phyloP scores from a whole-genome alignment of 2,113 vertebrate species.

The Indicator maculatus region DNA sequence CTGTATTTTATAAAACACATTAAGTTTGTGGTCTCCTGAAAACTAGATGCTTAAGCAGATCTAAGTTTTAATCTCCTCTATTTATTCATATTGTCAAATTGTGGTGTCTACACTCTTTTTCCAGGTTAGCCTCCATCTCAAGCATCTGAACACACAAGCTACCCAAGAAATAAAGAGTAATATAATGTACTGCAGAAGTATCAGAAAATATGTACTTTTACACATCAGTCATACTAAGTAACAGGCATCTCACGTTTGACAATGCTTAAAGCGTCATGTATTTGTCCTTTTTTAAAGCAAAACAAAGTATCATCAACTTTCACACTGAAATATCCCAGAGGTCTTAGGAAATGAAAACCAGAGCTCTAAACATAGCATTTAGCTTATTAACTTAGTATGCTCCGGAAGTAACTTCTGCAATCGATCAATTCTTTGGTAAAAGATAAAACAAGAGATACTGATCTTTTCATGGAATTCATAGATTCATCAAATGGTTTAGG shows the following conservation, averaged over 20 bases:
- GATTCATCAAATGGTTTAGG: no score
- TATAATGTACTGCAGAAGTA: not conserved
- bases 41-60: not conserved
- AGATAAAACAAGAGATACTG: not conserved
- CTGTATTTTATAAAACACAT: not conserved
- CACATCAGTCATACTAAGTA: not conserved
- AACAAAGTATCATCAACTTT: not conserved
- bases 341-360: not conserved
- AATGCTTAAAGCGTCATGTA: not conserved
- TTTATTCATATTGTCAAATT: not conserved
- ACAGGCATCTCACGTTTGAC: rapidly evolving
- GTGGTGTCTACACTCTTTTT: conserved; percentile 11
- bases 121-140: not conserved
- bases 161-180: not conserved
- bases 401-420: not conserved
- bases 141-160: rapidly evolving
- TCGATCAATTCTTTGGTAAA: not conserved
- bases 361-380: not conserved
- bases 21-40: not conserved
- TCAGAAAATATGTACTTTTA: not conserved
- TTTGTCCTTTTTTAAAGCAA: no score
- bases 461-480: not conserved
- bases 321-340: not conserved
- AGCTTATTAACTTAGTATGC: not conserved
- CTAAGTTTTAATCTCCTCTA: not conserved